Evolutionary conservation across 2,797 vertebrate species (phyloP), one percentile per base, ranked within the genome.

Genomic region (Oryzias sinensis): DNA sequence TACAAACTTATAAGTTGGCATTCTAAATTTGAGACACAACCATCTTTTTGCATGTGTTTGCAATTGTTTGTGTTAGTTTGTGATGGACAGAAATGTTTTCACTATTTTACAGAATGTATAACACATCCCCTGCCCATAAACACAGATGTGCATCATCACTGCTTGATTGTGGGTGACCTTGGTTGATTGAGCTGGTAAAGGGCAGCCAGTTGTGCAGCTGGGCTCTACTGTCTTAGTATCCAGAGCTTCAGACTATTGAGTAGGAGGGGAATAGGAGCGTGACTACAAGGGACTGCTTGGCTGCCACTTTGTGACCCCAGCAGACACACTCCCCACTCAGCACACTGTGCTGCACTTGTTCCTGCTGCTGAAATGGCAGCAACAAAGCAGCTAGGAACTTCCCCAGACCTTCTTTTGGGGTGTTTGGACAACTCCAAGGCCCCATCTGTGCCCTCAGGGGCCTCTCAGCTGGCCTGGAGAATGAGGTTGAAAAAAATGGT

Each of bases 291-390:
- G 72, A 62, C 53, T 33, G 33, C 56, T 11, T 24, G 67, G 65
- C 78, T 57, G 78, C 66, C 76, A 74, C 51, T 69, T 46, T 59
- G 18, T 87, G 88, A 89, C 85, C 88, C 73, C 72, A 14, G 41
- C 43, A 81, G 72, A 79, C 81, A 78, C 57, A 9, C 59, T 81
- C 67, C 62, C 62, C 70, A 67, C 66, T 59, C 59, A 60, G 57
- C 6, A 54, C 72, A 89, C 81, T 93, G 90, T 90, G 82, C 79
- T 78, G 82, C 83, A 88, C 86, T 93, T 93, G 90, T 91, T 91
- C 89, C 58, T 0, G 56, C 20, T 79, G 65, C 72, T 49, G 67
- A 73, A 67, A 58, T 46, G 45, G 47, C 51, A 24, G 65, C 75
- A 62, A 87, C 83, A 81, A 80, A 87, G 79, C 82, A 0, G 16